These are phyloP conservation scores for Camponotus fellah DNA, from an alignment of 2,888 invertebrate genomes.

Conservation along the genomic window DNA sequence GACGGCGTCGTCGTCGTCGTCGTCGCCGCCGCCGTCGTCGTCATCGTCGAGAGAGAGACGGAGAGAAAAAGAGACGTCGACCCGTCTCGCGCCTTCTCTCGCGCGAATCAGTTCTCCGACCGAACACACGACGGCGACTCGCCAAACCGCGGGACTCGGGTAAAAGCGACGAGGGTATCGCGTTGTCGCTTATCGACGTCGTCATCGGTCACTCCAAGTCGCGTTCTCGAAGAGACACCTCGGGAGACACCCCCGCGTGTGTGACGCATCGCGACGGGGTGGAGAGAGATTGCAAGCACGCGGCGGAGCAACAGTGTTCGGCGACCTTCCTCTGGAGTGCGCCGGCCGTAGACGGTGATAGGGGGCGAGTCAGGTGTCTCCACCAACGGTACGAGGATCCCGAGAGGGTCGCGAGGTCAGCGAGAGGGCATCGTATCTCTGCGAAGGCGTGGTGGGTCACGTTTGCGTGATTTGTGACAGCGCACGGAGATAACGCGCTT, in stretches of 20 bases:
- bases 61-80: constrained; percentile 70
- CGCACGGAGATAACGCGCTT: background rate
- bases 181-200: constrained; percentile 19
- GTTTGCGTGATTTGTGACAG: constrained; percentile 14
- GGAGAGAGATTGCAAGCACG: constrained; percentile 62
- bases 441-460: constrained; percentile 50
- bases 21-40: constrained; percentile 53
- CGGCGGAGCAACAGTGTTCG: constrained; percentile 75
- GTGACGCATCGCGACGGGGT: background rate
- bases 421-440: constrained; percentile 46
- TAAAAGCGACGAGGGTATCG: constrained; percentile 41
- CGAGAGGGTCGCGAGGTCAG: constrained; percentile 50
- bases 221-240: background rate
- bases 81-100: constrained; percentile 74
- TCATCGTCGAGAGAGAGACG: constrained; percentile 71
- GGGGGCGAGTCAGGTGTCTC: constrained; percentile 34
- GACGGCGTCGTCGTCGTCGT: constrained; percentile 65
- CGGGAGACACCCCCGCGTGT: constrained; percentile 6
- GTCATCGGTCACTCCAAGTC: constrained; percentile 3
- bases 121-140: constrained; percentile 77
- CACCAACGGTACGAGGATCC: constrained; percentile 24
- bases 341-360: constrained; percentile 41
- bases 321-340: constrained; percentile 42
- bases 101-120: constrained; percentile 77
- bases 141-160: constrained; percentile 66